Base-by-base conservation (phyloP, 2,113 vertebrate species). In the Tichodroma muraria region DNA sequence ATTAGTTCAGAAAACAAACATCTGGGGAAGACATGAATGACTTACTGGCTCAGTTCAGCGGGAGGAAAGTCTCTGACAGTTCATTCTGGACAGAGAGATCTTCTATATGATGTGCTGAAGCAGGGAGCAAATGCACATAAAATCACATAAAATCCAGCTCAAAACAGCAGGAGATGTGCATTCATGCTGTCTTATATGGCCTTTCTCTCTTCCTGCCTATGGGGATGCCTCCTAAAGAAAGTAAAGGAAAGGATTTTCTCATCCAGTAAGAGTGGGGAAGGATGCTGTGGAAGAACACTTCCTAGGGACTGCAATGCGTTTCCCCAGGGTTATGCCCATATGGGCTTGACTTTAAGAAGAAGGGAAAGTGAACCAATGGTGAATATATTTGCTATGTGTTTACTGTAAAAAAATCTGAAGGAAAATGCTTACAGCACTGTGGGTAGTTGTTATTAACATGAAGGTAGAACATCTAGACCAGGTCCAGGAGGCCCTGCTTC, bases 1-100 rank as follows among this genome's bases (percentile, higher is more conserved):
- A 24, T 95, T 94, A 95, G 70, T 37, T 83, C 60, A 77, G 77
- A 89, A 95, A 94, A 61, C 80, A 94, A 96, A 87, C 91, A 83
- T 89, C 91, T 96, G 94, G 78, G 61, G 49, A 68, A 80, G 88
- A 70, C 0, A 6, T 47, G 77, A 92, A 61, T n/a, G 80, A 64
- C 47, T 86, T 88, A 40, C 59, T 75, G 65, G 54, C 72, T 92
- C 6, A 3, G 37, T 59, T 89, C 64, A 79, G 87, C 89, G 49
- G 85, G 88, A 84, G 85, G 31, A 63, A 72, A 77, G 28, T n/a
- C 56, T 85, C 44, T 76, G 72, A 88, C 66, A 31, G 76, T 61
- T 88, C 6, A 0, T 61, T 73, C 81, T 72, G 81, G 88, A 63
- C 73, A 71, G 42, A 69, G 18, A 72, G n/a, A 79, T 52, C 47